Evolutionary conservation across 2,797 vertebrate genomes (phyloP), one percentile per base, ranked within the genome.

Genomic region (Parotocinclus haroldoi): DNA sequence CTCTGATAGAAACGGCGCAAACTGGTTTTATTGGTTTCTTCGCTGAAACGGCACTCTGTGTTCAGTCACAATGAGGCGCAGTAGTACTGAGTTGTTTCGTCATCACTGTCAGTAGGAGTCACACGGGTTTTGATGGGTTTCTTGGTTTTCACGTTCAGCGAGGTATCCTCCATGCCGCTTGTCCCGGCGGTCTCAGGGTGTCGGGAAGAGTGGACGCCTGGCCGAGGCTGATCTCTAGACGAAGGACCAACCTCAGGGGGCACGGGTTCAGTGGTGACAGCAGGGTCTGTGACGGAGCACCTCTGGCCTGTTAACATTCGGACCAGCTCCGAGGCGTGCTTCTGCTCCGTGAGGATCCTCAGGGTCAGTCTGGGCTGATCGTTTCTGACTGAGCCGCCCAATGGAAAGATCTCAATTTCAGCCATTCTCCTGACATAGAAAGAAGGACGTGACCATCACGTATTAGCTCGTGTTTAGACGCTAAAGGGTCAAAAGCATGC

Each of bases 301-400:
- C 7, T 54, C 10, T 18, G 27, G 8, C 1, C 11, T 16, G 66
- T 68, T 53, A 79, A 59, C 67, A 73, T 71, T 53, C 63, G 52
- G 36, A 77, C 50, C 14, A 79, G 58, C 40, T 77, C 72, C 12
- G 59, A 71, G 51, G 73, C 75, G 54, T 79, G 78, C 51, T 45
- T 71, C 68, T 79, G 61, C 58, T 75, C 68, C 1, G 73, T 79
- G 54, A 71, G 60, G 17, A 79, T 71, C 67, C 55, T 77, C 19
- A 79, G 45, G 9, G 54, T 73, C 49, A 79, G 73, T 58, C 54
- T 72, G 37, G 54, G 14, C 17, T 50, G n/a, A 48, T 27, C 58
- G 4, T 11, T 68, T 9, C 6, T 14, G 3, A 39, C 49, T 42
- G 18, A 17, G 52, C 13, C 40, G 7, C n/a, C 14, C 27, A 7